These are phyloP conservation scores for Spinus pinus DNA, from an alignment of 2,797 vertebrate species.

Conservation along the genomic window DNA sequence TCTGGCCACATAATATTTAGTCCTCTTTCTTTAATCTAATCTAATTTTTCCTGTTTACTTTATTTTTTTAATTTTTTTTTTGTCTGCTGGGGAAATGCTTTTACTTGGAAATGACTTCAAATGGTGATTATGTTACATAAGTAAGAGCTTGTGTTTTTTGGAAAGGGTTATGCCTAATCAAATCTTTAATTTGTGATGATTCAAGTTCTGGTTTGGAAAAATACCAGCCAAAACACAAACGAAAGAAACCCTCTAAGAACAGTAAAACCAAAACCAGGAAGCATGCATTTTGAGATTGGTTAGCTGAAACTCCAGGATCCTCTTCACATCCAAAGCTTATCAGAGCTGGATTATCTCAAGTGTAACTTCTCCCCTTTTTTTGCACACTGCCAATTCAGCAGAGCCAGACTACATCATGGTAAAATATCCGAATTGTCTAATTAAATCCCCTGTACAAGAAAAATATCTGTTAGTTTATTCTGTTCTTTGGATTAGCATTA, in stretches of 20 bases:
- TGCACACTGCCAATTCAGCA: not conserved
- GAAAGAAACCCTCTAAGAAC: not conserved
- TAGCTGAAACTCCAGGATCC: not conserved
- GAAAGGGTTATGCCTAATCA: not conserved
- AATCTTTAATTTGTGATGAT: not conserved
- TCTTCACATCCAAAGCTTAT: not conserved
- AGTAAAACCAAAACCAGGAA: not conserved
- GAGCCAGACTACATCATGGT: fast-evolving
- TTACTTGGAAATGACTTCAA: not conserved
- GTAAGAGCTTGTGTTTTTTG: not conserved
- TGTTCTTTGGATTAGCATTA: not conserved
- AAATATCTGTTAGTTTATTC: not conserved
- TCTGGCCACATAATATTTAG: not conserved
- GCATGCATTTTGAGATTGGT: not conserved
- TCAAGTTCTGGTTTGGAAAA: not conserved
- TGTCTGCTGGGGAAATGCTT: not conserved
- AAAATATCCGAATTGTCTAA: not conserved
- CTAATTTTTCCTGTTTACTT: not conserved
- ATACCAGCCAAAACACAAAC: not conserved
- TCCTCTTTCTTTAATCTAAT: not conserved
- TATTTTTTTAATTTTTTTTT: not conserved
- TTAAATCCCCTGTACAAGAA: not conserved
- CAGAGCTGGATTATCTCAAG: not conserved
- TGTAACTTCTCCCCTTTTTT: not conserved
- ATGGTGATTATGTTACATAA: not conserved